Conservation (phyloP, 2,888 invertebrate species). For the Schizotus pectinicornis region DNA sequence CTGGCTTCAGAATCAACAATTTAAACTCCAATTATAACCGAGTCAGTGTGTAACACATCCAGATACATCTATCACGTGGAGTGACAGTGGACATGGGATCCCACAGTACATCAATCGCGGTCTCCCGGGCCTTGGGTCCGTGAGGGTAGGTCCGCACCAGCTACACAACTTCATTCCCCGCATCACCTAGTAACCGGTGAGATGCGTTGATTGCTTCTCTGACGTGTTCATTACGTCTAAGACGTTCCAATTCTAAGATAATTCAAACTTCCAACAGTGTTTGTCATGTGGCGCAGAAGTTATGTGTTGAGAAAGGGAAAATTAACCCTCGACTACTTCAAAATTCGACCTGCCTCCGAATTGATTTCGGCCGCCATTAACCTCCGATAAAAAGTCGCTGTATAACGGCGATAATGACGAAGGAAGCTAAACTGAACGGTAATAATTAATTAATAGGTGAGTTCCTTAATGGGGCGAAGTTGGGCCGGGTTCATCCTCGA, state of each 20-base stretch:
- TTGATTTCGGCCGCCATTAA: neutral
- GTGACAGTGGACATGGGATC: slow-evolving; percentile 39
- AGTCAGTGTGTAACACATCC: slow-evolving; percentile 14
- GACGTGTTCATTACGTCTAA: slow-evolving; percentile 49
- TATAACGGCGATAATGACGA: neutral
- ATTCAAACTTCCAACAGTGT: slow-evolving; percentile 40
- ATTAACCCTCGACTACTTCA: slow-evolving; percentile 17
- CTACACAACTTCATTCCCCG: slow-evolving; percentile 1
- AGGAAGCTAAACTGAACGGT: neutral
- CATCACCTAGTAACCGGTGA: slow-evolving; percentile 44
- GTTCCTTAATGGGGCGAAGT: slow-evolving; percentile 3
- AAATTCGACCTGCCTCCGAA: neutral
- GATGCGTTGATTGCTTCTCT: slow-evolving; percentile 50
- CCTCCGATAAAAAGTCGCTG: no score
- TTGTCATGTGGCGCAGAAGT: slow-evolving; percentile 35
- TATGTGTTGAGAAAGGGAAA: slow-evolving; percentile 25
- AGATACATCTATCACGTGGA: slow-evolving; percentile 31
- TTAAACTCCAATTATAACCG: slow-evolving; percentile 16
- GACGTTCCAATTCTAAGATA: slow-evolving; percentile 44
- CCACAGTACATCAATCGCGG: slow-evolving; percentile 37
- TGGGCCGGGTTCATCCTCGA: neutral
- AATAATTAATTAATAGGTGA: slow-evolving; percentile 5
- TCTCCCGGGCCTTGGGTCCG: slow-evolving; percentile 27
- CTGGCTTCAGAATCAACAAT: slow-evolving; percentile 5
- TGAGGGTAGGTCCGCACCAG: slow-evolving; percentile 1